Percentiles rank a stretch among this genome's conserved stretches.
These are phyloP conservation scores for Ylistrum balloti DNA, from an alignment of 1,140 invertebrate species.

Conservation along the genomic window DNA sequence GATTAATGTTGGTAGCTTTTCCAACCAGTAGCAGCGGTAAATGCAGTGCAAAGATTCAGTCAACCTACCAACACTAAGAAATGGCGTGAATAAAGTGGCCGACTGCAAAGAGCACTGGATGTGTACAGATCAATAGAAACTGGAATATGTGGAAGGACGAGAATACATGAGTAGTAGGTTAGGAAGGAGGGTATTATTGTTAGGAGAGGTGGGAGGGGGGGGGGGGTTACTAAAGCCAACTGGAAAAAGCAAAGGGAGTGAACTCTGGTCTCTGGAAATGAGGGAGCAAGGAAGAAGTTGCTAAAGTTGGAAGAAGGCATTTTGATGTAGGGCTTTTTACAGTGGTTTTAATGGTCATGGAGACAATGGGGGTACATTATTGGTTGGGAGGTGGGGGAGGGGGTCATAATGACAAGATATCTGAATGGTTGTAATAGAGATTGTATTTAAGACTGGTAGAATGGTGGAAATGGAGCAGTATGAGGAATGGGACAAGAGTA, in stretches of 20 bases:
- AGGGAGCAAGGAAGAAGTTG: too few species aligned
- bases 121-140: background rate
- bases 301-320: background rate
- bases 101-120: constrained; percentile 22
- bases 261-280: too few species aligned
- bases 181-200: background rate
- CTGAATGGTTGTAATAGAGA: too few species aligned
- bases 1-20: too few species aligned
- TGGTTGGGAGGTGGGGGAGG: too few species aligned
- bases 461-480: too few species aligned
- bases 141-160: constrained; percentile 13
- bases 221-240: too few species aligned
- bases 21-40: background rate
- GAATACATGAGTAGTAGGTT: background rate
- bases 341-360: background rate
- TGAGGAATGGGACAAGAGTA: too few species aligned
- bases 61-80: background rate
- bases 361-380: background rate
- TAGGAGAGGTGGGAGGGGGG: too few species aligned
- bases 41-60: background rate
- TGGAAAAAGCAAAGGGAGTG: too few species aligned
- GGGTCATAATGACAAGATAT: too few species aligned
- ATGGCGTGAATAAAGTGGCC: background rate
- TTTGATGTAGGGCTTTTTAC: background rate
- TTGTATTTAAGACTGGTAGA: too few species aligned